Conservation (phyloP, 1,140 invertebrate genomes). For the Heliconius melpomene region DNA sequence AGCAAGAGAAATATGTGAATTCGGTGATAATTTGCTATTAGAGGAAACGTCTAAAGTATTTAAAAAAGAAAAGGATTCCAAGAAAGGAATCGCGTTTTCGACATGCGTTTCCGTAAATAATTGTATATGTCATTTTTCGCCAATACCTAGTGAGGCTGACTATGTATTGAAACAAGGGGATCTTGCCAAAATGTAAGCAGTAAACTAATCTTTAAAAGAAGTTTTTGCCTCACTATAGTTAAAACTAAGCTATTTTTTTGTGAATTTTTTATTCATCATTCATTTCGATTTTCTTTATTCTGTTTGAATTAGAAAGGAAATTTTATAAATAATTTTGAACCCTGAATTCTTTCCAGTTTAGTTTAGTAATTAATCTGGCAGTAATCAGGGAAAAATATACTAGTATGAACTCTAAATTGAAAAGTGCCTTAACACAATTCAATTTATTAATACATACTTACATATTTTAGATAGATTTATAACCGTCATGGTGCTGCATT, state of each 20-base stretch:
- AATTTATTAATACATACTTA: conserved; percentile 6
- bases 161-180: conserved; percentile 95
- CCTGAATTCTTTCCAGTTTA: conserved; percentile 14
- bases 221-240: neutral
- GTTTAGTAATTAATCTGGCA: conserved; percentile 12
- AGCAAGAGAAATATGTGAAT: conserved; percentile 95
- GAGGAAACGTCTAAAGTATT: conserved; percentile 98
- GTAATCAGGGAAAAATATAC: neutral
- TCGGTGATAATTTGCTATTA: conserved; percentile 92
- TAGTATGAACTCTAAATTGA: conserved; percentile 10
- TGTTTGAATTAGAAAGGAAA: neutral
- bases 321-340: neutral
- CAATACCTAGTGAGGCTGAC: conserved; percentile 95
- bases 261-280: neutral
- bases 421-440: neutral
- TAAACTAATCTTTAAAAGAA: neutral
- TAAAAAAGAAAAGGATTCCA: conserved; percentile 99
- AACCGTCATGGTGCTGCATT: no score
- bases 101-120: conserved; percentile 99
- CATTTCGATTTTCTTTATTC: neutral
- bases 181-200: conserved; percentile 97
- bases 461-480: neutral
- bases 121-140: conserved; percentile 99
- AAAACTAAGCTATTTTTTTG: neutral
- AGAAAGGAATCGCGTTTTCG: conserved; percentile 99